A percentile compares a stretch with the other conserved stretches of the same genome.
phyloP scores from a whole-genome alignment of 2,888 invertebrate species.

The Pristionchus mayeri region DNA sequence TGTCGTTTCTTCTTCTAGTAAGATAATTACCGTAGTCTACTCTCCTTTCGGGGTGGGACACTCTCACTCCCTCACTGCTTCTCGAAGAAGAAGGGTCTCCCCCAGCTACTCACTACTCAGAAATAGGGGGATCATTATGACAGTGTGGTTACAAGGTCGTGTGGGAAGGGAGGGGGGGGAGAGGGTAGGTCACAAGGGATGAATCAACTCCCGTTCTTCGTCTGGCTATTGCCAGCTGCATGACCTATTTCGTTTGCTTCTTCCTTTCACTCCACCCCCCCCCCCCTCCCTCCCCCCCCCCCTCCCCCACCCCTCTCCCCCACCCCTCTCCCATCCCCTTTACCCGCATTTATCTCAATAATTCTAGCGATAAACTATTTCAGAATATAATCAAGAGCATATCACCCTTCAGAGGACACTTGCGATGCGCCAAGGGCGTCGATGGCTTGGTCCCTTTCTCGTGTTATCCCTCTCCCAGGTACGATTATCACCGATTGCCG shows the following conservation, averaged over 20 bases:
- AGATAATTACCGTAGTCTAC: conserved; percentile 10
- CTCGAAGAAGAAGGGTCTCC: conserved; percentile 24
- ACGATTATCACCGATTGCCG: background rate
- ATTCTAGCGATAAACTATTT: too few species aligned
- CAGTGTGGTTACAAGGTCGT: conserved; percentile 25
- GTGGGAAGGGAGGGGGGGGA: background rate
- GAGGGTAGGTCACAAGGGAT: conserved; percentile 20
- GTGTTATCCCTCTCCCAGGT: background rate
- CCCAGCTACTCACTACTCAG: conserved; percentile 30
- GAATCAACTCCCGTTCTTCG: background rate
- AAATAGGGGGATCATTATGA: conserved; percentile 29
- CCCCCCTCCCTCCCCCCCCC: background rate
- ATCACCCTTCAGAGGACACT: background rate
- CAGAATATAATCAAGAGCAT: background rate
- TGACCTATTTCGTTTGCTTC: background rate
- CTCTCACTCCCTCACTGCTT: background rate
- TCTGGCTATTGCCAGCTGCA: conserved; percentile 3
- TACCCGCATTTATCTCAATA: too few species aligned
- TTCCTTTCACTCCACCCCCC: background rate
- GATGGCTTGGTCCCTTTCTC: background rate
- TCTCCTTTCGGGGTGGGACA: conserved; percentile 6
- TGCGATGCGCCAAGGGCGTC: conserved; percentile 26
- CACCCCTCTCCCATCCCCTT: too few species aligned
- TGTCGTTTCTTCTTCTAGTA: background rate
- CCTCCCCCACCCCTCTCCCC: too few species aligned